phyloP scores from a whole-genome alignment of 2,797 vertebrate genomes.

The Pagetopsis macropterus region DNA sequence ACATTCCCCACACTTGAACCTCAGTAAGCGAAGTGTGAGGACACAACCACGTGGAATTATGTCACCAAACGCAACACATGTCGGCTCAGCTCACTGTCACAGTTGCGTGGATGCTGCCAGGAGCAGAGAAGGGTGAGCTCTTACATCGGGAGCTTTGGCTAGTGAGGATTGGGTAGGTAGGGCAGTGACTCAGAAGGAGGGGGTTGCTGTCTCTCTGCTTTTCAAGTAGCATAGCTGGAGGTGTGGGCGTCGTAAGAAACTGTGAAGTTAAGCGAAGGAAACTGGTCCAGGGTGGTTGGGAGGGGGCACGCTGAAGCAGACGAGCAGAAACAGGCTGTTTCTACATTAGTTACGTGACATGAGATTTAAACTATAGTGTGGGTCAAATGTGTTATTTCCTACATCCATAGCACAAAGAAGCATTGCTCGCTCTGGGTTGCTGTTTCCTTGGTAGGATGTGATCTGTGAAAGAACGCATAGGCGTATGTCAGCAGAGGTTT shows the following conservation, averaged over 20 bases:
- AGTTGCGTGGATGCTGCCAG: neutral
- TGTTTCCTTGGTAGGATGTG: conserved; percentile 17
- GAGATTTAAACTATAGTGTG: conserved; percentile 11
- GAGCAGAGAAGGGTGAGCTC: neutral
- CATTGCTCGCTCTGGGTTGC: neutral
- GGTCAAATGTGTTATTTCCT: conserved; percentile 12
- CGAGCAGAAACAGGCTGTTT: conserved; percentile 36
- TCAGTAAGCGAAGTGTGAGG: neutral
- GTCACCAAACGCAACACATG: conserved; percentile 21
- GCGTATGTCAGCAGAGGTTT: conserved; percentile 28
- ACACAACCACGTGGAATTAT: conserved; percentile 15
- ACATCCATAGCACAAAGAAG: neutral
- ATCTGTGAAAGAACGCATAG: conserved; percentile 16
- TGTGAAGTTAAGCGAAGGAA: conserved; percentile 14
- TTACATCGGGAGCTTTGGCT: conserved; percentile 2
- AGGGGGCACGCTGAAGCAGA: conserved; percentile 6
- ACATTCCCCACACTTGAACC: conserved; percentile 10
- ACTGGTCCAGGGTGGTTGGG: conserved; percentile 6
- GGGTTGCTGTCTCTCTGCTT: conserved; percentile 4
- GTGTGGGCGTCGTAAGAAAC: conserved; percentile 15
- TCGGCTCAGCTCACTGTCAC: conserved; percentile 17
- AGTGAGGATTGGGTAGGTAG: conserved; percentile 1
- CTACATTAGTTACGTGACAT: conserved; percentile 13
- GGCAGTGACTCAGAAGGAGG: conserved; percentile 25
- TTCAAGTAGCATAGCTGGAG: conserved; percentile 18